A percentile compares a stretch with the other conserved stretches of the same genome.
phyloP scores from a whole-genome alignment of 2,888 invertebrate genomes.

The Heteromyza rotundicornis region DNA sequence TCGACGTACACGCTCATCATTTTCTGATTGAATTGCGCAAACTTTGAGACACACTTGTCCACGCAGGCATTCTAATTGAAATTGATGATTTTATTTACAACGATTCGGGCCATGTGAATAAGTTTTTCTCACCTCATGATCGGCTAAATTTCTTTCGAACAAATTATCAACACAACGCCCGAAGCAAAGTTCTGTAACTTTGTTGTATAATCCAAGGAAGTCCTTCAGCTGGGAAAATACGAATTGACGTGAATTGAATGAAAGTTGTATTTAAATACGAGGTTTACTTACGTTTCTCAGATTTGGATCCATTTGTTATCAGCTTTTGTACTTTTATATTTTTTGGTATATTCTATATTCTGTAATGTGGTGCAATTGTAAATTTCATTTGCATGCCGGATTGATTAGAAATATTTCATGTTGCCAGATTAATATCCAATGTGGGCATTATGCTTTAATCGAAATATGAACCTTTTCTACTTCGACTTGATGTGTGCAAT shows the following conservation, averaged over 20 bases:
- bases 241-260: no score
- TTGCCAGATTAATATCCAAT: no score
- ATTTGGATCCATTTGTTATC: conserved; percentile 44
- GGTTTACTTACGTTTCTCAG: conserved; percentile 42
- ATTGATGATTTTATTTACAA: background rate
- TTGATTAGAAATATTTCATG: no score
- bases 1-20: conserved; percentile 62
- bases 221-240: conserved; percentile 55
- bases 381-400: no score
- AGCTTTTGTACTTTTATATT: no score
- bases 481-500: no score
- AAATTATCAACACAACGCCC: conserved; percentile 58
- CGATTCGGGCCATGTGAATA: background rate
- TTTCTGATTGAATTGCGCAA: conserved; percentile 59
- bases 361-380: no score
- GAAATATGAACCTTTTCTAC: no score
- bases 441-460: no score
- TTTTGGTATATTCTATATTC: no score
- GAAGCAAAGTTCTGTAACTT: conserved; percentile 61
- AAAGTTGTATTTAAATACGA: background rate
- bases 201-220: conserved; percentile 61
- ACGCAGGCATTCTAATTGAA: conserved; percentile 50
- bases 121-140: conserved; percentile 44
- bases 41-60: conserved; percentile 59
- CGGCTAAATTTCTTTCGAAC: conserved; percentile 46